These are phyloP conservation scores for Todiramphus chloris DNA, from an alignment of 2,113 vertebrate species.

Conservation along the genomic window DNA sequence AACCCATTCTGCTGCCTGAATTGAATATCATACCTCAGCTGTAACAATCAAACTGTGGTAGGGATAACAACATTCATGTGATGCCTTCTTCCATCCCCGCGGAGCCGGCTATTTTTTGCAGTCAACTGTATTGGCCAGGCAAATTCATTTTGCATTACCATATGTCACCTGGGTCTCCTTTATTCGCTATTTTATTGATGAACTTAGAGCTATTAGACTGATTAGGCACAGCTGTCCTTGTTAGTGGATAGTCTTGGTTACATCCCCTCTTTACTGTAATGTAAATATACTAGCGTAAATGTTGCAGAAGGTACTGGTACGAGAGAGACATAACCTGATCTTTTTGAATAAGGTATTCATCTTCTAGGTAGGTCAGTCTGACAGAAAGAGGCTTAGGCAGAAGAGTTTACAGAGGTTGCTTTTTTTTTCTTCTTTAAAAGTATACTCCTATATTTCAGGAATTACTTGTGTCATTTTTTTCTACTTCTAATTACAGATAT, in stretches of 20 bases:
- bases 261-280: not conserved
- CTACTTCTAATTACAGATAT: not conserved
- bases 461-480: not conserved
- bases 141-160: not conserved
- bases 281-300: not conserved
- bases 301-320: not conserved
- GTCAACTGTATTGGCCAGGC: not conserved
- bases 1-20: not conserved
- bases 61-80: not conserved
- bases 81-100: not conserved
- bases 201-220: not conserved
- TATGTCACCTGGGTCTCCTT: not conserved
- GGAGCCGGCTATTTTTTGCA: not conserved
- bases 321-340: not conserved
- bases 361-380: not conserved
- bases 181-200: not conserved
- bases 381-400: not conserved
- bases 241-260: not conserved
- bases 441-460: not conserved
- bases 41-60: not conserved
- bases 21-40: not conserved
- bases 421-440: not conserved
- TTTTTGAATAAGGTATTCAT: not conserved
- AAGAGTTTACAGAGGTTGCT: not conserved
- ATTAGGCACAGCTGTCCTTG: not conserved